These are phyloP conservation scores for Cottus gobio DNA, from an alignment of 2,113 vertebrate genomes.

Conservation along the genomic window DNA sequence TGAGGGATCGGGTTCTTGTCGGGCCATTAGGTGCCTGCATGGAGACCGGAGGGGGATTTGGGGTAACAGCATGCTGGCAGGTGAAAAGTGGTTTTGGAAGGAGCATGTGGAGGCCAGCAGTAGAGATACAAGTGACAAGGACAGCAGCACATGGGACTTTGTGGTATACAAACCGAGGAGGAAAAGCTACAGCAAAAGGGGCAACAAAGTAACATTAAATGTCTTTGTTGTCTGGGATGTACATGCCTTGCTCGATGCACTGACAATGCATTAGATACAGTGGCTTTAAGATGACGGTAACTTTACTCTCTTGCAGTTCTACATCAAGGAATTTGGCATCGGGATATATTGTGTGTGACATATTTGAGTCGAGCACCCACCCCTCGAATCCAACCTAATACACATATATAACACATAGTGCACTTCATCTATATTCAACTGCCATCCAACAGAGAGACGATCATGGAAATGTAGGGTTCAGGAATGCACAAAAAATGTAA, in stretches of 20 bases:
- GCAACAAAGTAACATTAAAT: not conserved
- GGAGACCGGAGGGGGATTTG: not conserved
- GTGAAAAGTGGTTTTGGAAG: not conserved
- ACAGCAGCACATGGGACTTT: not conserved
- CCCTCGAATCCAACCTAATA: not conserved
- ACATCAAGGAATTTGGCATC: not conserved
- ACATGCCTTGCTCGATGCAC: not conserved
- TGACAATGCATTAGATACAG: not conserved
- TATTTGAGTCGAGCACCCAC: not conserved
- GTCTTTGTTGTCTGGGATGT: not conserved
- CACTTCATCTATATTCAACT: slow-evolving; percentile 52
- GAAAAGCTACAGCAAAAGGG: not conserved
- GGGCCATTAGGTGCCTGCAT: not conserved
- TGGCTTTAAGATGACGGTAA: not conserved
- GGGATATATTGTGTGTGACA: not conserved
- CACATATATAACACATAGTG: slow-evolving; percentile 14
- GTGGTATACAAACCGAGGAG: not conserved
- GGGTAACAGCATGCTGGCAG: not conserved
- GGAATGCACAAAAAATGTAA: slow-evolving; percentile 25
- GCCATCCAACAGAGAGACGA: slow-evolving; percentile 28
- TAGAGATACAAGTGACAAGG: not conserved
- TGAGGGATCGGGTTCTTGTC: slow-evolving; percentile 2
- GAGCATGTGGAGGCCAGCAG: not conserved
- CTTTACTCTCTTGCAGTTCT: not conserved
- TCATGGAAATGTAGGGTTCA: slow-evolving; percentile 29